Evolutionary conservation across 92 coral and sea anemone genomes (phyloP).

Genomic region (Zoanthus solanderi): DNA sequence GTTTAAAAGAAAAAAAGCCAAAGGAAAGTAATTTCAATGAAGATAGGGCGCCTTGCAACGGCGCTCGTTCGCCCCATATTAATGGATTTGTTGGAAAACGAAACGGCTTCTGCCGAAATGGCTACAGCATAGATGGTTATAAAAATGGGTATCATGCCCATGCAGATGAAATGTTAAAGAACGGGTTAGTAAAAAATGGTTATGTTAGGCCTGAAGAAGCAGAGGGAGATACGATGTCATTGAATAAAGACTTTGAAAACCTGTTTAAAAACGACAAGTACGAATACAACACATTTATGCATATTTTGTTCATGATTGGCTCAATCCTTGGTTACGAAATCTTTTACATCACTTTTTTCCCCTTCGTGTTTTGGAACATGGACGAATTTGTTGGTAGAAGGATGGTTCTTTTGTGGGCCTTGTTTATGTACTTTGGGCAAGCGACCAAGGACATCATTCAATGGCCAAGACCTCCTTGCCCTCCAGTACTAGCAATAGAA

Average conservation of each 20-base stretch:
- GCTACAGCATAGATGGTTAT: slow-evolving; percentile 42
- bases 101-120: slow-evolving; percentile 37
- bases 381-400: slow-evolving; percentile 84
- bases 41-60: slow-evolving; percentile 42
- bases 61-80: slow-evolving; percentile 22
- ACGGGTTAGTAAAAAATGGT: slow-evolving; percentile 56
- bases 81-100: slow-evolving; percentile 57
- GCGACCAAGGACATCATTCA: slow-evolving; percentile 90
- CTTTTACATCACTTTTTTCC: slow-evolving; percentile 87
- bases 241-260: slow-evolving; percentile 45
- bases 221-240: slow-evolving; percentile 44
- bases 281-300: slow-evolving; percentile 82
- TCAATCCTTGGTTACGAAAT: slow-evolving; percentile 93
- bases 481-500: slow-evolving; percentile 91
- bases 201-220: slow-evolving; percentile 49
- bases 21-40: slow-evolving; percentile 27
- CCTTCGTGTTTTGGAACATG: slow-evolving; percentile 93
- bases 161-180: slow-evolving; percentile 44
- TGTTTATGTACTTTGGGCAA: slow-evolving; percentile 93
- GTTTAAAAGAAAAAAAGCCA: slow-evolving; percentile 67
- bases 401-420: slow-evolving; percentile 78
- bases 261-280: slow-evolving; percentile 36
- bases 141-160: slow-evolving; percentile 48
- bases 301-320: slow-evolving; percentile 81
- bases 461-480: slow-evolving; percentile 93